A percentile compares a stretch with the other conserved stretches of the same genome.
These are phyloP conservation scores for Jacana jacana DNA, from an alignment of 2,113 vertebrate species.

Conservation along the genomic window DNA sequence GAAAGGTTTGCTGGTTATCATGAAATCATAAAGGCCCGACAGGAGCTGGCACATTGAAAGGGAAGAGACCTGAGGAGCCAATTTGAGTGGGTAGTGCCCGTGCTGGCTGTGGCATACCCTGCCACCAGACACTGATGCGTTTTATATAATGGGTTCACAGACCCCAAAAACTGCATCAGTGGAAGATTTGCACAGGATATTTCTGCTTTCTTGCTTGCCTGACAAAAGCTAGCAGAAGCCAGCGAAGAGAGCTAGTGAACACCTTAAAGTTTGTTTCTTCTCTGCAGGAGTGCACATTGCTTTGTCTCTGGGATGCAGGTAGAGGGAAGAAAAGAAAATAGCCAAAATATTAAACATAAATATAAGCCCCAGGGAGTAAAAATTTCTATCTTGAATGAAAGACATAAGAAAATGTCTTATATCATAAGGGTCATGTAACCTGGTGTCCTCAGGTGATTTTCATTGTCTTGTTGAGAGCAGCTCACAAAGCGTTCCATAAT, in stretches of 20 bases:
- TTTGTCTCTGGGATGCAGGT: neutral
- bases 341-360: neutral
- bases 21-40: neutral
- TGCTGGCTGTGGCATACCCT: rapidly evolving
- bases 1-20: neutral
- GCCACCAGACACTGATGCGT: neutral
- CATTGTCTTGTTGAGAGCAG: neutral
- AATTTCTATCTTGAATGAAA: neutral
- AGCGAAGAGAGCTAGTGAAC: neutral
- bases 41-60: neutral
- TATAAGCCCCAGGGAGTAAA: neutral
- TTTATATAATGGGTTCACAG: neutral
- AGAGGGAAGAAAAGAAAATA: neutral
- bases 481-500: neutral
- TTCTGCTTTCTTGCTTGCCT: neutral
- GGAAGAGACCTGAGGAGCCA: neutral
- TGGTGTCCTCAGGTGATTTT: neutral
- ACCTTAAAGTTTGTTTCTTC: neutral
- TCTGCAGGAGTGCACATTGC: rapidly evolving
- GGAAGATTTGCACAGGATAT: neutral
- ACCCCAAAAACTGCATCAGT: neutral
- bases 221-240: neutral
- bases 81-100: rapidly evolving
- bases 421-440: neutral
- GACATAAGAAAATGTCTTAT: neutral